phyloP scores from a whole-genome alignment of 2,888 invertebrate genomes.

The Trypoxylon attenuatum region DNA sequence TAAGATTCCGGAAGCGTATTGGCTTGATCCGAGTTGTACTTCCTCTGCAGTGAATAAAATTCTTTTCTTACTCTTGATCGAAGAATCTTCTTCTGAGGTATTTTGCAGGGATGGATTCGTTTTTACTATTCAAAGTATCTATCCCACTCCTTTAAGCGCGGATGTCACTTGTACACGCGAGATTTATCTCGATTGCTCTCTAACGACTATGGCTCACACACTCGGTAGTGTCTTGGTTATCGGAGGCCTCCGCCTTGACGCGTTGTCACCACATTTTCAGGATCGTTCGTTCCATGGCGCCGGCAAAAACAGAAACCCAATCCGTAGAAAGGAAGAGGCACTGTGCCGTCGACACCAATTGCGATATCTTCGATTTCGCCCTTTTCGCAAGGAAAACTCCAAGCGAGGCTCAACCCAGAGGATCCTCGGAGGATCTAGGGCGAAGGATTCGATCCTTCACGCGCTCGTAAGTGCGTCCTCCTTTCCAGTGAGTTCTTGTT shows the following conservation, averaged over 20 bases:
- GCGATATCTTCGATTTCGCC: background rate
- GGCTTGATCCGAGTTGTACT: too few relatives aligned
- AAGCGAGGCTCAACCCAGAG: background rate
- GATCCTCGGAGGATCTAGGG: background rate
- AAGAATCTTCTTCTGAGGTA: background rate
- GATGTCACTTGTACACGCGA: constrained; percentile 32
- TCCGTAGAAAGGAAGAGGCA: constrained; percentile 30
- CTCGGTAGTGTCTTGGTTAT: constrained; percentile 70
- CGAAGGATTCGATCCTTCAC: background rate
- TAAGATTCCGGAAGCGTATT: constrained; percentile 8
- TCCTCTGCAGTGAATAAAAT: too few relatives aligned
- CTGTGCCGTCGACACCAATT: constrained; percentile 28
- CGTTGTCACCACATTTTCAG: constrained; percentile 73
- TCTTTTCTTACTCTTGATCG: background rate
- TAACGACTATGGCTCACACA: constrained; percentile 70
- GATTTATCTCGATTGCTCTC: constrained; percentile 34
- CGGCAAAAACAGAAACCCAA: constrained; percentile 39
- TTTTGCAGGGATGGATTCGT: background rate
- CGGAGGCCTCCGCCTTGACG: constrained; percentile 61
- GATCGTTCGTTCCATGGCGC: constrained; percentile 69
- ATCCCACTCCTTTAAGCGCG: too few relatives aligned
- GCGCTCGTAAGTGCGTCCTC: background rate
- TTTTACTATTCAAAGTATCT: background rate
- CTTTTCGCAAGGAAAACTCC: constrained; percentile 16
- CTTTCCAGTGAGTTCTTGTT: background rate